Evolutionary conservation across 2,113 vertebrate species (phyloP).

Genomic region (Jaculus jaculus): DNA sequence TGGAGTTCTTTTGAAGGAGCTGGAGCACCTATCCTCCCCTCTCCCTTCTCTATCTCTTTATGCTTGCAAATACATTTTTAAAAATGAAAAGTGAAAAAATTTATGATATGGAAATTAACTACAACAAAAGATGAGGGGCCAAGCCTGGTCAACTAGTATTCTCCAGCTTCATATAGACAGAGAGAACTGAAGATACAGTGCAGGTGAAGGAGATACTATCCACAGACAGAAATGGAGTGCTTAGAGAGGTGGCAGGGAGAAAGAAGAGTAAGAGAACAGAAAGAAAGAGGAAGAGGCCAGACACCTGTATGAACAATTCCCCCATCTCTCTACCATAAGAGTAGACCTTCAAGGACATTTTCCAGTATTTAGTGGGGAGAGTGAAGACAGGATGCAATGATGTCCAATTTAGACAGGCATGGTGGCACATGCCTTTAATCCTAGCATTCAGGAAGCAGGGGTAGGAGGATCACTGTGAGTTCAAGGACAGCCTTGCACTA

Average conservation of each 20-base stretch:
- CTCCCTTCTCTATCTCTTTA: no score
- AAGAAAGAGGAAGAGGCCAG: background rate
- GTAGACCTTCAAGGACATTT: background rate
- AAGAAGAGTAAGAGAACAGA: background rate
- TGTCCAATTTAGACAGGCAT: background rate
- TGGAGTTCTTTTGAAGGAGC: no score
- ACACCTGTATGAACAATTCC: background rate
- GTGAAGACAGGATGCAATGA: constrained; percentile 4
- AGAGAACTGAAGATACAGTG: background rate
- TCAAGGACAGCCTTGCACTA: no score
- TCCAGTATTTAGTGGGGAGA: background rate
- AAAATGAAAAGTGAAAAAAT: background rate
- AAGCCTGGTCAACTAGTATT: background rate
- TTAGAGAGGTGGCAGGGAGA: background rate
- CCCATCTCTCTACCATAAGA: background rate
- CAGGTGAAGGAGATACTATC: background rate
- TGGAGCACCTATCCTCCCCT: no score
- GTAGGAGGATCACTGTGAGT: no score
- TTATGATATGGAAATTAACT: background rate
- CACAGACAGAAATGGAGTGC: background rate
- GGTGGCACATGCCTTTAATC: no score
- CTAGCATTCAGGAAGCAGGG: no score
- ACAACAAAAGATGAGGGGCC: background rate
- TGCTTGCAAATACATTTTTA: no score
- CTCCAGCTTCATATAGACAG: background rate